These are phyloP conservation scores for Ctenochaetus hawaiiensis DNA, from an alignment of 2,797 vertebrate species.

Conservation along the genomic window DNA sequence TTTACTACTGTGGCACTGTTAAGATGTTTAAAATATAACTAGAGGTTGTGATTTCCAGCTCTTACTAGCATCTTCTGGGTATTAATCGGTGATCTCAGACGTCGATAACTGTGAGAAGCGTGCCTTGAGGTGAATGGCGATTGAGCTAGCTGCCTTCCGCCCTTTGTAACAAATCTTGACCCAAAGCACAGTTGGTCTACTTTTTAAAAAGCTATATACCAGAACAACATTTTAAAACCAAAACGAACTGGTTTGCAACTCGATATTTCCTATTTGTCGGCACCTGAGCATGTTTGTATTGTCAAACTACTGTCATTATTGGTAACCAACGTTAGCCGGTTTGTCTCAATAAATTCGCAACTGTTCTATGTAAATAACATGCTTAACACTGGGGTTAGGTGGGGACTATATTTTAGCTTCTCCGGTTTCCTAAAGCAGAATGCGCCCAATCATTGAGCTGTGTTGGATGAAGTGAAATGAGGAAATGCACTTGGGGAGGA, in stretches of 20 bases:
- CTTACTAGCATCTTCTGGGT: neutral
- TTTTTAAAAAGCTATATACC: slow-evolving; percentile 16
- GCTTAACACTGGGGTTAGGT: slow-evolving; percentile 32
- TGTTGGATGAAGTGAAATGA: slow-evolving; percentile 75
- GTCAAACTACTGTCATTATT: slow-evolving; percentile 11
- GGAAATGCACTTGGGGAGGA: slow-evolving; percentile 79
- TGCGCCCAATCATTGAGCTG: slow-evolving; percentile 52
- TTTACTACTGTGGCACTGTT: neutral
- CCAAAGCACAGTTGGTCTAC: slow-evolving; percentile 44
- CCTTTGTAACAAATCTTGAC: slow-evolving; percentile 72
- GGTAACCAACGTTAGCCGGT: neutral
- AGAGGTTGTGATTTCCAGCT: neutral
- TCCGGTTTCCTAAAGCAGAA: slow-evolving; percentile 44
- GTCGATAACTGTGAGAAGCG: slow-evolving; percentile 21
- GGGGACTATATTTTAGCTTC: slow-evolving; percentile 56
- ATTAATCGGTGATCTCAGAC: neutral
- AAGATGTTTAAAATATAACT: slow-evolving; percentile 1
- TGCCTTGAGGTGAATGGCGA: slow-evolving; percentile 41
- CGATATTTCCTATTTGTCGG: neutral
- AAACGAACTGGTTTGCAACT: accelerated
- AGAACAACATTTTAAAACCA: neutral
- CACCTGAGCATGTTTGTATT: neutral
- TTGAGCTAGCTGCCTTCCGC: slow-evolving; percentile 69
- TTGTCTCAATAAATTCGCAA: slow-evolving; percentile 17
- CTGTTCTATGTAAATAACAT: slow-evolving; percentile 19